phyloP scores from a whole-genome alignment of 2,113 vertebrate genomes.

The Hippolais icterina region DNA sequence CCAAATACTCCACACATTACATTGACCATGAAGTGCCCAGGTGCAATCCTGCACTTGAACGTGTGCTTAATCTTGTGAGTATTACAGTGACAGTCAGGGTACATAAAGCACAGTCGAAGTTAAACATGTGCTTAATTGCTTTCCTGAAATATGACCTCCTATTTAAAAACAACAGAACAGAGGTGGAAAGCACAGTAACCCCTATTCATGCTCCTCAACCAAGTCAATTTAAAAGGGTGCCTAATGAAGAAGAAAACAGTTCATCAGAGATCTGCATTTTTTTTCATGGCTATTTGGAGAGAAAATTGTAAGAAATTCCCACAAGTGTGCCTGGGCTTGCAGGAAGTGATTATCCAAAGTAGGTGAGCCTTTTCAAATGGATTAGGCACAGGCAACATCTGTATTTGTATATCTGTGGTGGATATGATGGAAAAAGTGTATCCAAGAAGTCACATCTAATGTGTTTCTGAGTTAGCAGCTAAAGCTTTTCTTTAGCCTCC shows the following conservation, averaged over 20 bases:
- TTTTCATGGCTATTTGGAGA: neutral
- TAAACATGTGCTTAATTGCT: neutral
- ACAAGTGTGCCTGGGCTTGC: neutral
- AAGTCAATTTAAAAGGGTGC: neutral
- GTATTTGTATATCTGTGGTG: neutral
- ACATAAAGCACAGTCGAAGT: neutral
- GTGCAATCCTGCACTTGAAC: neutral
- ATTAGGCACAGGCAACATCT: neutral
- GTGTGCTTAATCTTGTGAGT: neutral
- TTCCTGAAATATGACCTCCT: neutral
- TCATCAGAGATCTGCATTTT: neutral
- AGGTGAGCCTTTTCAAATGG: neutral
- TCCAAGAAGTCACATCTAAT: neutral
- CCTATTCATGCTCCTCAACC: neutral
- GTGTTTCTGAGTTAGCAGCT: neutral
- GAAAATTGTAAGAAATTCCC: neutral
- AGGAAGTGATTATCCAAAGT: neutral
- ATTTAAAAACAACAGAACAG: neutral
- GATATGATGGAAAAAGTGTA: neutral
- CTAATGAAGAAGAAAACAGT: neutral
- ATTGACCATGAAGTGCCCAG: neutral
- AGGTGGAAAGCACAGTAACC: neutral
- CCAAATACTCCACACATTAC: neutral
- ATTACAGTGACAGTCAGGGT: neutral
- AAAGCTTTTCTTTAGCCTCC: neutral